These are phyloP conservation scores for Aquatica leii DNA, from an alignment of 2,888 invertebrate species.

Conservation along the genomic window DNA sequence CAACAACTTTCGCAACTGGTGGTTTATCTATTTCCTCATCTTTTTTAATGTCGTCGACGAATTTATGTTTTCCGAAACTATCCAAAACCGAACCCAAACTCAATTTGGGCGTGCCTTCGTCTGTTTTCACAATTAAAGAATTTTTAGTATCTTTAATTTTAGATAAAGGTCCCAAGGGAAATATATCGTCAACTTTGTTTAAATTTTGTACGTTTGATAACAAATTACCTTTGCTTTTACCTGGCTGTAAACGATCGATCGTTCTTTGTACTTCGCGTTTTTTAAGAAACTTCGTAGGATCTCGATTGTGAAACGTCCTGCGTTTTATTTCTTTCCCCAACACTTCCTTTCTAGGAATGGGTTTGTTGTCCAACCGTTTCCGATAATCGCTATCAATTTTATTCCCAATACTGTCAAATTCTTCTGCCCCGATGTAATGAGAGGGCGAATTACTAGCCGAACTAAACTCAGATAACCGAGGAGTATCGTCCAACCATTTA, in stretches of 20 bases:
- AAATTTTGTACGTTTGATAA: conserved; percentile 72
- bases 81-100: conserved; percentile 86
- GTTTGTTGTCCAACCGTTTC: conserved; percentile 61
- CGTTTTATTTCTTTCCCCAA: conserved; percentile 62
- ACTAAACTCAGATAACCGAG: conserved; percentile 77
- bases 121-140: conserved; percentile 66
- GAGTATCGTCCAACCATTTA: conserved; percentile 88
- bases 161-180: conserved; percentile 63
- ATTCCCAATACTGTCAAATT: conserved; percentile 62
- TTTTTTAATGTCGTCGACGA: conserved; percentile 63
- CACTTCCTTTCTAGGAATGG: conserved; percentile 58
- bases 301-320: conserved; percentile 57
- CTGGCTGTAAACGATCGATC: conserved; percentile 84
- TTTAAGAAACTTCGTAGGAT: conserved; percentile 60
- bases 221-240: conserved; percentile 87
- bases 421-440: conserved; percentile 70
- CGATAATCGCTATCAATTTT: conserved; percentile 61
- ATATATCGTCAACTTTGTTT: conserved; percentile 68
- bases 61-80: conserved; percentile 76
- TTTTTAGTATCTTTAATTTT: conserved; percentile 69
- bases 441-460: conserved; percentile 82
- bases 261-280: conserved; percentile 79
- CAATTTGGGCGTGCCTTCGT: conserved; percentile 79
- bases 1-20: conserved; percentile 37
- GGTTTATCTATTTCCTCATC: conserved; percentile 48